phyloP scores from a whole-genome alignment of 1,140 invertebrate genomes.

The Drosophila elegans region DNA sequence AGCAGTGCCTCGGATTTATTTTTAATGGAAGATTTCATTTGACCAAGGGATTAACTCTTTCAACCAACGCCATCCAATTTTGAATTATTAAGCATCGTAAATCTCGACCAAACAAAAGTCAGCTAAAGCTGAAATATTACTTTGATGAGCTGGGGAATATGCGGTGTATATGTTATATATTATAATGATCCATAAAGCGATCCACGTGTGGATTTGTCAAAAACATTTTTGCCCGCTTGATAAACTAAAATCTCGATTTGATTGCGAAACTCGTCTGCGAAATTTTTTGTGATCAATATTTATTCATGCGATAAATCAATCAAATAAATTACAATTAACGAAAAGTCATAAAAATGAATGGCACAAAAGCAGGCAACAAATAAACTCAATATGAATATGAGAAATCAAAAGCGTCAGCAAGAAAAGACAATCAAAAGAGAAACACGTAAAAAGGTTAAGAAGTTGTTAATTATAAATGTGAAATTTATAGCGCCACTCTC shows the following conservation, averaged over 20 bases:
- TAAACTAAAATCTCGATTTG: constrained; percentile 50
- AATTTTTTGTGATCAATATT: constrained; percentile 57
- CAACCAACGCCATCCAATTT: constrained; percentile 47
- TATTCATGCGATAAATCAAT: constrained; percentile 78
- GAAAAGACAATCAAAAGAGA: constrained; percentile 23
- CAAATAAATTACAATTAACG: constrained; percentile 83
- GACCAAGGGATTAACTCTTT: constrained; percentile 65
- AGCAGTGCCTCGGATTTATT: constrained; percentile 62
- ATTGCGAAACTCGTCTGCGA: constrained; percentile 70
- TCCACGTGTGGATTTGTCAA: constrained; percentile 29
- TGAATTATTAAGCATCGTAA: constrained; percentile 63
- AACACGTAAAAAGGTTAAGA: constrained; percentile 37
- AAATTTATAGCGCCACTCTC: constrained; percentile 70
- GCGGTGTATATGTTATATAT: constrained; percentile 6
- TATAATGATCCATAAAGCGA: constrained; percentile 31
- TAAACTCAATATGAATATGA: constrained; percentile 35
- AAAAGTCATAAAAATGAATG: constrained; percentile 72
- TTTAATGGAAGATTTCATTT: constrained; percentile 67
- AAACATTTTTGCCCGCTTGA: constrained; percentile 27
- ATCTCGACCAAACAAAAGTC: constrained; percentile 52
- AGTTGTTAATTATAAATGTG: constrained; percentile 70
- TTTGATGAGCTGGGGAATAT: constrained; percentile 31
- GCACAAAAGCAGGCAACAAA: constrained; percentile 36
- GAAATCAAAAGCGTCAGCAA: constrained; percentile 27
- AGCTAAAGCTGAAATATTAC: constrained; percentile 64